Evolutionary conservation across 1,140 invertebrate genomes (phyloP).

Genomic region (Ladona fulva): DNA sequence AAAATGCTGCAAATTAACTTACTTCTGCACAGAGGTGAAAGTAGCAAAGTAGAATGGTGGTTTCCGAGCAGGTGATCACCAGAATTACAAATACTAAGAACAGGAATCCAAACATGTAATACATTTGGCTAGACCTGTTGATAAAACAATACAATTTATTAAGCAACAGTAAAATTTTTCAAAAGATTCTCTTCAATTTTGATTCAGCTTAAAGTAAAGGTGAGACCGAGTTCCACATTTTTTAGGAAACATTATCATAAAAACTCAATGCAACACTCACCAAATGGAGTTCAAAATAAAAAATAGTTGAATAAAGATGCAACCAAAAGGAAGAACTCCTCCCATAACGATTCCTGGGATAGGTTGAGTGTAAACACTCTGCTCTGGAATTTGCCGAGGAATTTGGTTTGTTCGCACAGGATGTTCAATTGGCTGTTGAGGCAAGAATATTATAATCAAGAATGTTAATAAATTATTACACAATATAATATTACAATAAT

Average conservation of each 20-base stretch:
- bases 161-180: constrained; percentile 11
- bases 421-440: constrained; percentile 74
- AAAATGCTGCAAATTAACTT: no score
- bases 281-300: constrained; percentile 98
- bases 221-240: no score
- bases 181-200: no score
- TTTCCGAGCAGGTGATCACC: constrained; percentile 96
- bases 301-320: constrained; percentile 99
- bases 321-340: constrained; percentile 95
- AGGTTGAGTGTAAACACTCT: constrained; percentile 93
- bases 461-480: no score
- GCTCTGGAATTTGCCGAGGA: constrained; percentile 94
- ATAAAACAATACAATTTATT: constrained; percentile 20
- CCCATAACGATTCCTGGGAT: constrained; percentile 92
- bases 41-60: constrained; percentile 95
- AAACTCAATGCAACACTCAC: no score
- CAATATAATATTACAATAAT: no score
- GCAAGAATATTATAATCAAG: no score
- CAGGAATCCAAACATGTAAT: constrained; percentile 99
- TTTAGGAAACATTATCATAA: no score
- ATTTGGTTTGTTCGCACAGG: constrained; percentile 98
- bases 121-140: constrained; percentile 83
- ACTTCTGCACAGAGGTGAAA: constrained; percentile 99
- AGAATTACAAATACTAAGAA: constrained; percentile 96
- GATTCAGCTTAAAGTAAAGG: no score